These are phyloP conservation scores for Congeria kusceri DNA, from an alignment of 2,888 invertebrate genomes.

Conservation along the genomic window DNA sequence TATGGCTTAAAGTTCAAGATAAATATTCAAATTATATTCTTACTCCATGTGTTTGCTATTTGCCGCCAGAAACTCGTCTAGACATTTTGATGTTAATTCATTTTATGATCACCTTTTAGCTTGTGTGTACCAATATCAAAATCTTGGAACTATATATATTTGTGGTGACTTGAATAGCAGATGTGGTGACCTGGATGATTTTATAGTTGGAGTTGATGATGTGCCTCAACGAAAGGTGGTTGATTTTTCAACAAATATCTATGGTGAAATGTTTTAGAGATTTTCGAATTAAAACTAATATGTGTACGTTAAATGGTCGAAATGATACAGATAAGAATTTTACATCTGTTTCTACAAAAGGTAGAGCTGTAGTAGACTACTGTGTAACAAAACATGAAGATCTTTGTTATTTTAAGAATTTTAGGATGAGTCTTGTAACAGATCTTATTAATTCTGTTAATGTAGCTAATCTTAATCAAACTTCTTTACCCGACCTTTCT, in stretches of 20 bases:
- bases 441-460: constrained; percentile 14
- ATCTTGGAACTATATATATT: constrained; percentile 17
- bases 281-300: constrained; percentile 29
- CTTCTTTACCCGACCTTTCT: constrained; percentile 9
- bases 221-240: constrained; percentile 22
- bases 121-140: constrained; percentile 22
- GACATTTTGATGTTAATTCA: constrained; percentile 19
- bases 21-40: constrained; percentile 11
- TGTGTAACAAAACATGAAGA: constrained; percentile 27
- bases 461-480: not conserved
- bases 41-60: constrained; percentile 22
- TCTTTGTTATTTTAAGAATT: constrained; percentile 12
- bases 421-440: constrained; percentile 9
- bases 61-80: constrained; percentile 18
- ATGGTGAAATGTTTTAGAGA: constrained; percentile 36
- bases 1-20: constrained; percentile 8
- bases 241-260: constrained; percentile 34
- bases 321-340: constrained; percentile 22
- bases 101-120: constrained; percentile 27
- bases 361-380: constrained; percentile 39
- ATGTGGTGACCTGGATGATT: constrained; percentile 30
- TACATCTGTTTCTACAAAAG: constrained; percentile 42
- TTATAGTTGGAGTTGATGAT: constrained; percentile 41
- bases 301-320: constrained; percentile 44
- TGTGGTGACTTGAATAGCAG: constrained; percentile 47